Conservation (phyloP, 2,797 vertebrate genomes). For the Arctocebus calabarensis region DNA sequence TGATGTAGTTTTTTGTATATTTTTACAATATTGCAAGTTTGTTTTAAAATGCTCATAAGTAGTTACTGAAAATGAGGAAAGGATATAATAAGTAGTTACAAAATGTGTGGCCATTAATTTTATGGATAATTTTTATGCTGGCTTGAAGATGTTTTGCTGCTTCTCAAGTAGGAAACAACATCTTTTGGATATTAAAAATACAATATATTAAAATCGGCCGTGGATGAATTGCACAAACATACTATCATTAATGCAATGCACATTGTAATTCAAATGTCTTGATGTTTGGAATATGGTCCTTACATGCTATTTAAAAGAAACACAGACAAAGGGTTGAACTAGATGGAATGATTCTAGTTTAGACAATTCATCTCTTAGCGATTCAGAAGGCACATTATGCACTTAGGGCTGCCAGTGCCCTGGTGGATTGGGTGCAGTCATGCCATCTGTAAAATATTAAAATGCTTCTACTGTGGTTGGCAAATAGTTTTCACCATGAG, state of each 20-base stretch:
- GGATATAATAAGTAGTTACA: not conserved
- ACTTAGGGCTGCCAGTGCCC: not conserved
- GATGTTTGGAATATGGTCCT: not conserved
- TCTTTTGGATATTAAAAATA: not conserved
- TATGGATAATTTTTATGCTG: slow-evolving; percentile 5
- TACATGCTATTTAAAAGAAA: not conserved
- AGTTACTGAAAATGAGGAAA: not conserved
- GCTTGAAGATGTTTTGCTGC: not conserved
- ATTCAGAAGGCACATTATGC: not conserved
- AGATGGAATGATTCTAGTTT: not conserved
- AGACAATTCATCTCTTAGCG: not conserved
- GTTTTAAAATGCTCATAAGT: not conserved
- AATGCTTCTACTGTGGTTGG: not conserved
- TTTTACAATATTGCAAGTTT: not conserved
- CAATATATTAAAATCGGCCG: not conserved
- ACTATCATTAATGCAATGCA: not conserved
- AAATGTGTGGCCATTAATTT: not conserved
- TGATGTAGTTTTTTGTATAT: not conserved
- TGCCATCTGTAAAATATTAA: slow-evolving; percentile 39
- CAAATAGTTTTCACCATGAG: not conserved
- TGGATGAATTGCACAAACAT: not conserved
- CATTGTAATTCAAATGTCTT: not conserved
- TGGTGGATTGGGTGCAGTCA: not conserved
- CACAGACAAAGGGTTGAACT: not conserved
- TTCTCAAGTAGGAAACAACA: slow-evolving; percentile 1